Evolutionary conservation across 2,797 vertebrate genomes (phyloP).

Genomic region (Manis javanica): DNA sequence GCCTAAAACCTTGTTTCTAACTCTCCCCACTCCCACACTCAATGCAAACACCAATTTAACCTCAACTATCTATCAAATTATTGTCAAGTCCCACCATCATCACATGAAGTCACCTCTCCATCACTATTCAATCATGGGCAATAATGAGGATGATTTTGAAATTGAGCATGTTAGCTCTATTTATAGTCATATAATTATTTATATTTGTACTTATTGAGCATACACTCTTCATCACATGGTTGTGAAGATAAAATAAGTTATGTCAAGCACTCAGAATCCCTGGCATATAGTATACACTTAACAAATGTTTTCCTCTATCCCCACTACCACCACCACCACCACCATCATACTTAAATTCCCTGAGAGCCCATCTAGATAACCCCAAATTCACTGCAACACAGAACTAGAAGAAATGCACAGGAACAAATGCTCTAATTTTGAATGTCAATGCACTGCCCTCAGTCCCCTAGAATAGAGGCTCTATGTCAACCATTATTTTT

Average conservation of each 20-base stretch:
- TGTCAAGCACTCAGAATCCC: background rate
- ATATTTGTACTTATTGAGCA: background rate
- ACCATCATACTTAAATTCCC: background rate
- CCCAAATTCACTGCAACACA: background rate
- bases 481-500: background rate
- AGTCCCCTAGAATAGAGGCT: background rate
- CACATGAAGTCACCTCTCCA: background rate
- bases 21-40: background rate
- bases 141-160: background rate
- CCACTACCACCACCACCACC: background rate
- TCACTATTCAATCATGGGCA: background rate
- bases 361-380: background rate
- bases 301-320: background rate
- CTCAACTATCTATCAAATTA: background rate
- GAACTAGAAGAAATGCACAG: background rate
- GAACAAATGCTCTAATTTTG: background rate
- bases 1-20: background rate
- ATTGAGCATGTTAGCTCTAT: background rate
- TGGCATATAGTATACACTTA: background rate
- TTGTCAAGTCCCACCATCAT: background rate
- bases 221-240: background rate
- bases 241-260: background rate
- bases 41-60: background rate
- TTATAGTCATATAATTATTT: background rate
- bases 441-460: background rate